phyloP scores from a whole-genome alignment of 2,888 invertebrate genomes.

The Harpalus rufipes region DNA sequence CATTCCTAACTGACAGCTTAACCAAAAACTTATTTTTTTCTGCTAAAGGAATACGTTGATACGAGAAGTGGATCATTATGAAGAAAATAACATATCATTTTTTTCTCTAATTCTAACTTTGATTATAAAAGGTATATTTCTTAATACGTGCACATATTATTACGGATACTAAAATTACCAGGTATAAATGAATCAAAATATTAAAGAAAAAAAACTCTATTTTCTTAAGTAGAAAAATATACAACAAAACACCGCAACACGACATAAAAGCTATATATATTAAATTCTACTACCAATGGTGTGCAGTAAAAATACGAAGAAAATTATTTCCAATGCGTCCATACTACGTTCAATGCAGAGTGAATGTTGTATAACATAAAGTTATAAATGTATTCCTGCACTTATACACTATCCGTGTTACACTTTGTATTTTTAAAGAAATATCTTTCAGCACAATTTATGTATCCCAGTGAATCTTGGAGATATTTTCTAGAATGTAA shows the following conservation, averaged over 20 bases:
- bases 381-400: conserved; percentile 5
- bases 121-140: too few species aligned
- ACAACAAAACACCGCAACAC: not conserved
- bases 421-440: conserved; percentile 15
- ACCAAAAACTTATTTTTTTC: too few species aligned
- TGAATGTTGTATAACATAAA: not conserved
- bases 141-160: too few species aligned
- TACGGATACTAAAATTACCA: too few species aligned
- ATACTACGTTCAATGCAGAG: not conserved
- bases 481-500: conserved; percentile 15
- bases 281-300: not conserved
- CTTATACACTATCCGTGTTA: conserved; percentile 10
- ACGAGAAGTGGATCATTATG: too few species aligned
- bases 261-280: not conserved
- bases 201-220: not conserved
- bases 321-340: not conserved
- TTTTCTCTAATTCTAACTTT: too few species aligned
- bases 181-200: too few species aligned
- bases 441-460: conserved; percentile 43
- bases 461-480: conserved; percentile 12
- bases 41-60: too few species aligned
- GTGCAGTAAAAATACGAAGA: not conserved
- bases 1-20: too few species aligned
- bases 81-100: too few species aligned
- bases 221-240: not conserved